Evolutionary conservation across 2,113 vertebrate species (phyloP), one percentile per base, ranked within the genome.

Genomic region (Synchiropus splendidus): DNA sequence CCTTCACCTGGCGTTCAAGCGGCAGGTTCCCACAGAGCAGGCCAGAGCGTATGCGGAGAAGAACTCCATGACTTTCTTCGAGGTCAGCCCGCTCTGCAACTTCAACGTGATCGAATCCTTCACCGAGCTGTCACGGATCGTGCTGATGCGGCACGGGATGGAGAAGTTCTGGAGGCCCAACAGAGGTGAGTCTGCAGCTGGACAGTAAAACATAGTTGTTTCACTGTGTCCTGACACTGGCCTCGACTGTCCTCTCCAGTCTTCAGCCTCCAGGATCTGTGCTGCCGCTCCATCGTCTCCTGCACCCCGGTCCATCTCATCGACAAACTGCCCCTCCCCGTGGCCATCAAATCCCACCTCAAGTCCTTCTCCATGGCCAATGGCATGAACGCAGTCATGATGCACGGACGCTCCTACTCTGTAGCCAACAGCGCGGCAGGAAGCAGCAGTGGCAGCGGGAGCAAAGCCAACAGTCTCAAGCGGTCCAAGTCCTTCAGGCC

Each of bases 351-450:
- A 75, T 97, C 93, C 43, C 95, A 97, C 79, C 89, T 99, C 18
- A 97, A 97, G 52, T 98, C 94, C 31, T 99, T 99, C 82, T 98
- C 95, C 1, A 95, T 99, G 95, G 95, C 95, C 71, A 99, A 98
- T 0, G 94, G 95, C 46, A 97, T 99, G 95, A 99, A 99, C 0
- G 95, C 95, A 0, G 94, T 99, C 68, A 98, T 97, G 93, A 99
- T 99, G 95, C 95, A 99, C 0, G 95, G 95, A 62, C 94, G 95
- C 34, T 99, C 95, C 0, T 98, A 99, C 45, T 97, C 93, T 0
- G 68, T 99, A 63, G 89, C 91, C 44, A 88, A 88, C 49, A 82
- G 85, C 0, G 80, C 89, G 0, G 86, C 74, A 1, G 53, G 67
- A 1, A 61, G 72, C 0, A 31, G 65, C 1, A 18, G 53, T 13